Evolutionary conservation across 2,113 vertebrate genomes (phyloP), one percentile per base, ranked within the genome.

Genomic region (Sula dactylatra): DNA sequence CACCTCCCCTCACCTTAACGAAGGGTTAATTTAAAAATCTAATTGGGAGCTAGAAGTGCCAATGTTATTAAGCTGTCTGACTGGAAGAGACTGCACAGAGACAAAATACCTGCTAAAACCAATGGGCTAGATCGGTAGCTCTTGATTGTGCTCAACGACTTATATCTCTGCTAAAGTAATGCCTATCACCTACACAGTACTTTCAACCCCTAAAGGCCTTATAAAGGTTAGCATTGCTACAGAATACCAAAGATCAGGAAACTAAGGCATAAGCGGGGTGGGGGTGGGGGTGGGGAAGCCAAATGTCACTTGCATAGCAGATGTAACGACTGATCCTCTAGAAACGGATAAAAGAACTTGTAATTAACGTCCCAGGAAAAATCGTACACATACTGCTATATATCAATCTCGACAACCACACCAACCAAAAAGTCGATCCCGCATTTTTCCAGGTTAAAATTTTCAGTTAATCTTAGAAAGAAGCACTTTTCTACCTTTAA

Each of bases 21-120:
- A 96, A 93, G 84, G 62, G 91, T 91, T 88, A 70, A 80, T 72
- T 95, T 66, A 19, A 45, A 66, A 78, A 55, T 88, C 78, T 90
- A 85, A 96, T 83, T 90, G 82, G 64, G 55, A 96, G 86, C 29
- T 77, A 95, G 95, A 77, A 36, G 64, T 31, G 6, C 10, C 0
- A 2, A 9, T 25, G 22, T 29, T 88, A 66, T 11, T 66, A 45
- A 79, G 27, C 1, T 40, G 6, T 6, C 36, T n/a, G 70, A 32
- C 55, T 88, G 86, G 67, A 88, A 86, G 18, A 80, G 72, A 64
- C 59, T 4, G 32, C 55, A 18, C 38, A 21, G 81, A 47, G 52
- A 4, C 36, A 20, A 93, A 97, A 84, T 70, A 96, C 6, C 84
- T 47, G 83, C 91, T 85, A 93, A 96, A 67, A 81, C 72, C 32